A percentile compares a stretch with the other conserved stretches of the same genome.
These are phyloP conservation scores for Leptinotarsa juncta DNA, from an alignment of 2,888 invertebrate genomes.

Conservation along the genomic window DNA sequence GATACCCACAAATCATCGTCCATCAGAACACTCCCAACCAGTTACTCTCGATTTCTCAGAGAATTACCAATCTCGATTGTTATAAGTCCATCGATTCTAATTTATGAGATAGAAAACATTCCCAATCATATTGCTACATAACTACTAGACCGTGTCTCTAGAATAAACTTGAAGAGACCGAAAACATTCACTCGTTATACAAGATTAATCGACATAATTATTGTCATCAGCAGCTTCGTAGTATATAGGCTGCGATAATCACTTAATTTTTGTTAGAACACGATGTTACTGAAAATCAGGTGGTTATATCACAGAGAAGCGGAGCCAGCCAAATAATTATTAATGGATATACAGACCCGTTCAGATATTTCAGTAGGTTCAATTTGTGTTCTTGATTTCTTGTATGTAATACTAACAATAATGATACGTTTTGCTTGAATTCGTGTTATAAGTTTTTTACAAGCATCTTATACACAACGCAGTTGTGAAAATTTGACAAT, in stretches of 20 bases:
- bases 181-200: slow-evolving; percentile 5
- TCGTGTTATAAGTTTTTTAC: too few relatives aligned
- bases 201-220: slow-evolving; percentile 2
- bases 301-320: too few relatives aligned
- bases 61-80: background rate
- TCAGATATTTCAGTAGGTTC: too few relatives aligned
- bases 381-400: too few relatives aligned
- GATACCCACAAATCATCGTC: background rate
- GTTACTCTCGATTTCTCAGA: background rate
- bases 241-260: background rate
- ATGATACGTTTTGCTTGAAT: too few relatives aligned
- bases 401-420: too few relatives aligned
- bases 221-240: slow-evolving; percentile 1
- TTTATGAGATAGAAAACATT: slow-evolving; percentile 12
- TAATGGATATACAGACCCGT: too few relatives aligned
- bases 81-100: background rate
- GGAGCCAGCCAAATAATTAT: too few relatives aligned
- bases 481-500: too few relatives aligned
- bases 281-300: background rate
- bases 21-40: background rate
- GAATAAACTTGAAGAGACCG: background rate
- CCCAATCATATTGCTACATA: slow-evolving; percentile 5
- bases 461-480: too few relatives aligned
- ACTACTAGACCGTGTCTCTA: background rate
- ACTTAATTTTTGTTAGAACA: background rate